Base-by-base conservation (phyloP, 2,888 invertebrate genomes). In the Xestoiulus laeticollis region DNA sequence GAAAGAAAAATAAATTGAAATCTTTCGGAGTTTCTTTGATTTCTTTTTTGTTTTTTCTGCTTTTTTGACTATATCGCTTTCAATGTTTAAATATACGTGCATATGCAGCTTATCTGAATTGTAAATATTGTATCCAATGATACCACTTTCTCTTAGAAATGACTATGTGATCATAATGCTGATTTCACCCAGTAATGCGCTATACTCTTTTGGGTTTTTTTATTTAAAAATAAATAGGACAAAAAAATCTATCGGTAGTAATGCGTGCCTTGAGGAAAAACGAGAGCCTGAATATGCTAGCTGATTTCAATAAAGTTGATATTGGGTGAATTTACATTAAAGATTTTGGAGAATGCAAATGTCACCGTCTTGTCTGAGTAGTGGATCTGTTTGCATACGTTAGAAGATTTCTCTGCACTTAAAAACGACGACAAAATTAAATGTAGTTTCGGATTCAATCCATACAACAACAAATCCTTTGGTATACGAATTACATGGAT, bases 1-100 rank as follows among this genome's bases (percentile, higher is more conserved):
- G 30, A 30, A 78, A 78, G 78, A 78, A 78, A 78, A 30, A 78
- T 78, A 78, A 78, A 78, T 78, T 78, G 78, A 78, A 26, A 78
- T 78, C 78, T 78, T 30, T 22, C 26, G 26, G 30, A 78, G 30
- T 78, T 78, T 16, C 30, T 2, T 30, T 78, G 78, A 78, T 78
- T 78, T 78, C 78, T 14, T 78, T 38, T 78, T 78, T 30, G 30
- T 30, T 32, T 78, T 78, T 32, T 30, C 30, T 78, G 30, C 78
- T 78, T 8, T 68, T 68, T 32, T 78, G 30, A 14, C 78, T 2
- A 16, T 78, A 78, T 78, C 12, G 30, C 16, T 78, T 32, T 30
- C 78, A 32, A 5, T 30, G 4, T 5, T 78, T 78, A 78, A 78
- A 78, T 78, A 78, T 78, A 78, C 78, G 30, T 16, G 16, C 5